A percentile compares a stretch with the other conserved stretches of the same genome.
Evolutionary conservation across 2,113 vertebrate genomes (phyloP).

Genomic region (Anarrhichthys ocellatus): DNA sequence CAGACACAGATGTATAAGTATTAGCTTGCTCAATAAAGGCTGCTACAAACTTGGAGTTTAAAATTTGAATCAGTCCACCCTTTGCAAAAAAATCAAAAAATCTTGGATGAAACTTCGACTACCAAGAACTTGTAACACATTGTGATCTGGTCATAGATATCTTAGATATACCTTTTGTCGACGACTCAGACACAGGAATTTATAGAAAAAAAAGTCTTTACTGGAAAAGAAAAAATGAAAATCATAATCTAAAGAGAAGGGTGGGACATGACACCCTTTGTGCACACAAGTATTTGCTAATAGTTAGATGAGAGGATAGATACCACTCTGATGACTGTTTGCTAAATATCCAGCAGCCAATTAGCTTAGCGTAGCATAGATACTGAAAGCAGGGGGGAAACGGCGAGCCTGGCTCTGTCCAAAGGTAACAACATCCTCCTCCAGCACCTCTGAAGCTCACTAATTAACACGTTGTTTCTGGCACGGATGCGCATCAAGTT

Average conservation of each 20-base stretch:
- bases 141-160: neutral
- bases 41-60: constrained; percentile 10
- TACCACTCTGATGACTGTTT: neutral
- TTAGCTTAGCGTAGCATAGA: neutral
- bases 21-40: constrained; percentile 1
- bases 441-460: neutral
- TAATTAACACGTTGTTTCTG: neutral
- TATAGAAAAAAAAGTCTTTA: neutral
- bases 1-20: constrained; percentile 18
- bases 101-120: constrained; percentile 2
- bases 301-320: neutral
- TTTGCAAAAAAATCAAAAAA: neutral
- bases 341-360: neutral
- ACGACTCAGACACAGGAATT: neutral
- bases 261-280: neutral
- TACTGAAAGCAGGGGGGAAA: neutral
- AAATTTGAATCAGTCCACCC: neutral
- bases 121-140: neutral
- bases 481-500: neutral
- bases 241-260: neutral
- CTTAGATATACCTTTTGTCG: neutral
- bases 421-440: neutral
- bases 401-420: neutral
- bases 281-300: neutral
- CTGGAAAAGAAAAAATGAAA: neutral